Evolutionary conservation across 2,797 vertebrate genomes (phyloP).

Genomic region (Channa striata): DNA sequence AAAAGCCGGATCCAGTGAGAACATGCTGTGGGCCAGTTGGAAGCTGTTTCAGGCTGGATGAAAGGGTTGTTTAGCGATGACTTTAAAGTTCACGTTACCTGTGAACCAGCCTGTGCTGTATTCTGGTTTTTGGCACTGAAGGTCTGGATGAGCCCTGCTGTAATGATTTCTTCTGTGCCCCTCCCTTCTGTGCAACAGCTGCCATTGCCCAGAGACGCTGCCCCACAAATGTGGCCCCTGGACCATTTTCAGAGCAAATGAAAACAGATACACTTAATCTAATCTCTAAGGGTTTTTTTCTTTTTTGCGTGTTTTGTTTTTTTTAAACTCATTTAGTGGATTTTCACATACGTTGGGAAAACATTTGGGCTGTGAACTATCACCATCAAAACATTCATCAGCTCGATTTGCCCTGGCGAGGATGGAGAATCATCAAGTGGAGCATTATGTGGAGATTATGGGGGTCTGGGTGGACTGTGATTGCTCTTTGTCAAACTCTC

Average conservation of each 20-base stretch:
- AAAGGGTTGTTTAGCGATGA: conserved; percentile 46
- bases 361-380: conserved; percentile 64
- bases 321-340: conserved; percentile 38
- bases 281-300: conserved; percentile 73
- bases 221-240: conserved; percentile 76
- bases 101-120: conserved; percentile 24
- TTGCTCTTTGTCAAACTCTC: conserved; percentile 29
- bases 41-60: conserved; percentile 52
- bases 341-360: conserved; percentile 61
- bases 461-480: conserved; percentile 39
- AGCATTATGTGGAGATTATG: conserved; percentile 36
- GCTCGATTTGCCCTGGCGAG: conserved; percentile 48
- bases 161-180: conserved; percentile 77
- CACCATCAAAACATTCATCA: conserved; percentile 57
- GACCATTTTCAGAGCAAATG: conserved; percentile 73
- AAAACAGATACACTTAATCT: conserved; percentile 80
- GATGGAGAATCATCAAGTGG: conserved; percentile 51
- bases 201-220: conserved; percentile 70
- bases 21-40: conserved; percentile 50
- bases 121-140: conserved; percentile 20
- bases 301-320: conserved; percentile 21
- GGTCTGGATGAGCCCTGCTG: conserved; percentile 64
- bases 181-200: conserved; percentile 81
- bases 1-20: conserved; percentile 44
- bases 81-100: conserved; percentile 42